Evolutionary conservation across 1,140 invertebrate genomes (phyloP), one percentile per base, ranked within the genome.

Genomic region (Rhynchophorus ferrugineus): DNA sequence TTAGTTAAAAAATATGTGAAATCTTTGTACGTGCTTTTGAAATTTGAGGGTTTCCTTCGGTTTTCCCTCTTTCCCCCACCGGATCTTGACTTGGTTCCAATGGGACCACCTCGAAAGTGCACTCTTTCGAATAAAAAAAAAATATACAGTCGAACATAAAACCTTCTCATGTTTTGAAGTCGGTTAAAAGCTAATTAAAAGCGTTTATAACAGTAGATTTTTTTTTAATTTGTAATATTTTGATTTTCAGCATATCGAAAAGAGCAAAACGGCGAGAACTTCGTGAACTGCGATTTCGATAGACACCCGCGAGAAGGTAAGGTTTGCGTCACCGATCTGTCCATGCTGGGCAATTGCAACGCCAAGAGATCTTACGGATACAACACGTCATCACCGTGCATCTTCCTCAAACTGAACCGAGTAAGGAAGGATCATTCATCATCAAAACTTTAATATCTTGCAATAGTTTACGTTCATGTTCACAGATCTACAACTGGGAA

Each of bases 341-440:
- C 73, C 0, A 66, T 75, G 2, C 81, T 82, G 61, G 82, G 78
- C 1, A 70, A 75, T 16, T 95, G 91, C 63, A 77, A 79, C 1
- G 68, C 70, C 17, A 68, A 71, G 18, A 74, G 80, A 22, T 60
- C 70, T 21, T 94, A 85, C 62, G 87, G 89, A 0, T 95, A 82
- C 63, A 71, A 73, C 14, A 69, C 79, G 8, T 29, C 56, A 24
- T 78, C 80, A 6, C 90, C 90, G 0, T 94, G 90, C 69, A 71
- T 94, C 57, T 84, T 91, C 63, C 76, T 93, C 43, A 94, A 93
- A 71, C 71, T 94, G n/a, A 93, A 93, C 65, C 84, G 78, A 73
- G 85, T 89, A 68, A 75, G 67, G 66, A 7, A 29, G n/a, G 17
- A 16, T 38, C 22, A 49, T 33, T 46, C 21, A 43, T 21, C 39